Evolutionary conservation across 2,888 invertebrate species (phyloP).

Genomic region (Autographa gamma): DNA sequence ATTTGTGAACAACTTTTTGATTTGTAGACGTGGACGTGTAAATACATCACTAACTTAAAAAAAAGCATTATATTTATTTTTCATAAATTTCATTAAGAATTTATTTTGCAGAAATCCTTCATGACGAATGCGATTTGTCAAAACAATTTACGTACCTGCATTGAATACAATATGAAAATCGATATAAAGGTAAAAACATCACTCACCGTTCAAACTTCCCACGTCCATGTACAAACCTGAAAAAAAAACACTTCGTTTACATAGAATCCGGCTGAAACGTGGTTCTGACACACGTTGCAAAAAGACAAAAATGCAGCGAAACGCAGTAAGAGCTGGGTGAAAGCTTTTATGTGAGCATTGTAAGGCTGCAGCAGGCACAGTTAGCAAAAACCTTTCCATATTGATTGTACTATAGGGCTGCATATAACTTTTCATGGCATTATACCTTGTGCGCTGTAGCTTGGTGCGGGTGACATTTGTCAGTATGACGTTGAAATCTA

Average conservation of each 20-base stretch:
- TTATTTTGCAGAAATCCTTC: too few relatives aligned
- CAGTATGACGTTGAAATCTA: too few relatives aligned
- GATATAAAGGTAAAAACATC: not conserved
- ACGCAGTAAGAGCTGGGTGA: not conserved
- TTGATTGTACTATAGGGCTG: not conserved
- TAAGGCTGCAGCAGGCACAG: not conserved
- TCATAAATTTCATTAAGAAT: too few relatives aligned
- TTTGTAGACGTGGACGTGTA: not conserved
- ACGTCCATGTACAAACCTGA: not conserved
- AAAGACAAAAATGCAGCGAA: not conserved
- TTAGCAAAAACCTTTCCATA: not conserved
- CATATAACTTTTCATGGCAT: not conserved
- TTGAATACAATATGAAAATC: not conserved
- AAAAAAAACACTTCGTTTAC: slow-evolving; percentile 1
- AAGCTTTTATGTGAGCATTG: not conserved
- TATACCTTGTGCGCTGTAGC: too few relatives aligned
- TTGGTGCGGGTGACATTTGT: too few relatives aligned
- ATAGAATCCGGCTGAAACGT: slow-evolving; percentile 1
- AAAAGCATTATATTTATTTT: too few relatives aligned
- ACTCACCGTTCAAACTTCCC: not conserved
- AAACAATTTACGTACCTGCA: not conserved
- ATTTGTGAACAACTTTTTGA: not conserved
- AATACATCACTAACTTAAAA: too few relatives aligned
- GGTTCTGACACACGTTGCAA: not conserved
- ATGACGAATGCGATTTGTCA: not conserved